Percentiles rank a stretch among this genome's conserved stretches.
phyloP scores from a whole-genome alignment of 1,140 invertebrate genomes.

The Sminthurides bifidus region DNA sequence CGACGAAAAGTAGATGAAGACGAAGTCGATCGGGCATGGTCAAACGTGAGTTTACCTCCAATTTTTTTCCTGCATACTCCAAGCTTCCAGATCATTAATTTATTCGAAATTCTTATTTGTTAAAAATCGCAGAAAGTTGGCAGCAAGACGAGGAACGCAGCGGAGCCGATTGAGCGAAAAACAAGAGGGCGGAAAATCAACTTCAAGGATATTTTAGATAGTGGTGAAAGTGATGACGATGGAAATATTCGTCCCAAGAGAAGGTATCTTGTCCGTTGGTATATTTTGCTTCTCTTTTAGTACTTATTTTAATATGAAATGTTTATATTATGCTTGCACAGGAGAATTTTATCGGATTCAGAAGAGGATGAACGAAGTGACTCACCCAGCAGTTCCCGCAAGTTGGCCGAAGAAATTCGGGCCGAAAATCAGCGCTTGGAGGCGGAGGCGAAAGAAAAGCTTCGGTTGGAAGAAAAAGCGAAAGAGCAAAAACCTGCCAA shows the following conservation, averaged over 20 bases:
- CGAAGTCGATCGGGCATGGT: slow-evolving; percentile 24
- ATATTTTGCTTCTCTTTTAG: neutral
- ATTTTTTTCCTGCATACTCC: neutral
- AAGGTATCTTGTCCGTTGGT: slow-evolving; percentile 42
- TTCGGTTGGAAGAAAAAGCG: neutral
- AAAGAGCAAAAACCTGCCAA: no score
- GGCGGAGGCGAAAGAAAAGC: slow-evolving; percentile 13
- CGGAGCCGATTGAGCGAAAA: slow-evolving; percentile 39
- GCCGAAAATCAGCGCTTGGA: slow-evolving; percentile 24
- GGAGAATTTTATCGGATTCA: slow-evolving; percentile 13
- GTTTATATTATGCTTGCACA: slow-evolving; percentile 9
- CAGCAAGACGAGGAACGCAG: slow-evolving; percentile 34
- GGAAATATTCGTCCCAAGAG: slow-evolving; percentile 39
- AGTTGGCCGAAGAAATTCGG: slow-evolving; percentile 40
- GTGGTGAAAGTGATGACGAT: slow-evolving; percentile 35
- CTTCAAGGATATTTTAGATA: slow-evolving; percentile 53
- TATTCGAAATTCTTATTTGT: neutral
- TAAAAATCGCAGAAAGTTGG: slow-evolving; percentile 12
- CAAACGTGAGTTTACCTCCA: neutral
- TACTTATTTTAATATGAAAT: neutral
- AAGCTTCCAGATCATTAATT: neutral
- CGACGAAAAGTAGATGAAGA: slow-evolving; percentile 26
- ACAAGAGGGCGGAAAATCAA: slow-evolving; percentile 57
- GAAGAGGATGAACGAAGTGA: slow-evolving; percentile 38
- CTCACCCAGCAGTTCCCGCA: slow-evolving; percentile 41